These are phyloP conservation scores for Neodon shergylaensis DNA, from an alignment of 2,113 vertebrate genomes.

Conservation along the genomic window DNA sequence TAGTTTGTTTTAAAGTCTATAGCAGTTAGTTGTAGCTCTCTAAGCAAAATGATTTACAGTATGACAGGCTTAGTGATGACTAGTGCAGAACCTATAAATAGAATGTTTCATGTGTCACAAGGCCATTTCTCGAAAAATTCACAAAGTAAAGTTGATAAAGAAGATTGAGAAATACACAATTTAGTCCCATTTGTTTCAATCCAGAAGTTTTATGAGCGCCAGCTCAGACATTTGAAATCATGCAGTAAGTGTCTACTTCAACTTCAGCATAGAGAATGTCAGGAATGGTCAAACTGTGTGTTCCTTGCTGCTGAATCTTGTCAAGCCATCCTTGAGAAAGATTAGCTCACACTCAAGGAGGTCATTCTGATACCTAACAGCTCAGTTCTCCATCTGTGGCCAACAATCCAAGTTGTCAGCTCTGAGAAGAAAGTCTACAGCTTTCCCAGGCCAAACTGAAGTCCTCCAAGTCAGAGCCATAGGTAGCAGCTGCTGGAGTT, in stretches of 20 bases:
- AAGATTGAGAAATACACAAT: neutral
- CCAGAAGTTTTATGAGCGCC: neutral
- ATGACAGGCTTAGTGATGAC: neutral
- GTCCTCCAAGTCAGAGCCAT: neutral
- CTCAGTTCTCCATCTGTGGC: neutral
- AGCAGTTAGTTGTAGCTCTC: neutral
- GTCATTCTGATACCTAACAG: neutral
- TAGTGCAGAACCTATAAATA: neutral
- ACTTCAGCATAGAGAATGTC: neutral
- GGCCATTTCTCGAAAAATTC: neutral
- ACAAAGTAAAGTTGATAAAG: neutral
- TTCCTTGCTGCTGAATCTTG: neutral
- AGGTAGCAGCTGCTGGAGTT: neutral
- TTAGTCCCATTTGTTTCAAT: neutral
- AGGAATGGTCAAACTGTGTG: neutral
- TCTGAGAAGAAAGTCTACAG: neutral
- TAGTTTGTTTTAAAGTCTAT: neutral
- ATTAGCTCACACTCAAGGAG: neutral
- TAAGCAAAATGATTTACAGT: neutral
- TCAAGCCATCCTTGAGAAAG: neutral
- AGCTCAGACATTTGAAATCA: neutral
- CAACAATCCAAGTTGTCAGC: neutral
- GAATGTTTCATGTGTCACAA: neutral
- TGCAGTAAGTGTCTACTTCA: neutral
- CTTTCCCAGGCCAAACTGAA: neutral